These are phyloP conservation scores for Oligia fasciuncula DNA, from an alignment of 2,888 invertebrate genomes.

Conservation along the genomic window DNA sequence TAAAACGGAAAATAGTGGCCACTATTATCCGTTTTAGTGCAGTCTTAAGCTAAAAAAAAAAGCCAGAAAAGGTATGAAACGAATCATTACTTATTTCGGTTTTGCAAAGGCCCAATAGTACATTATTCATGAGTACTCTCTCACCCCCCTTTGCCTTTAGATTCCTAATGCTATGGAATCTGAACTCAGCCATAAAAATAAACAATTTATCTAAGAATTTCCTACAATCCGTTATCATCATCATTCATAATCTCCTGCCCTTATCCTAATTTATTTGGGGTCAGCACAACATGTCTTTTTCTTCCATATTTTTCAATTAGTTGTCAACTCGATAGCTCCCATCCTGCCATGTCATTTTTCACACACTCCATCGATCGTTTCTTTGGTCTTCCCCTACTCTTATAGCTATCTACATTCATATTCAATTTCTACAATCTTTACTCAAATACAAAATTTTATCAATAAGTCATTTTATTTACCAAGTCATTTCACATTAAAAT, in stretches of 20 bases:
- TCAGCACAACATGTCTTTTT: not conserved
- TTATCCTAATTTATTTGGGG: not conserved
- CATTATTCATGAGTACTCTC: too few species aligned
- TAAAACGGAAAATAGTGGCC: too few species aligned
- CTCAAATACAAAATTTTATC: not conserved
- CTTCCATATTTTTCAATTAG: not conserved
- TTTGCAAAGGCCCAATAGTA: too few species aligned
- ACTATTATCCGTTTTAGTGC: too few species aligned
- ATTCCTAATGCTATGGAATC: not conserved
- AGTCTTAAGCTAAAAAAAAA: too few species aligned
- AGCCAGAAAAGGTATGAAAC: too few species aligned
- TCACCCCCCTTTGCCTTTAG: too few species aligned
- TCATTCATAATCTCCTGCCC: too few species aligned
- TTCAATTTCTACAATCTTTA: not conserved
- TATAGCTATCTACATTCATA: not conserved
- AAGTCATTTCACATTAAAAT: not conserved
- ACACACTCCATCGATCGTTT: not conserved
- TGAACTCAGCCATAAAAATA: not conserved
- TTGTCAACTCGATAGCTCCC: not conserved
- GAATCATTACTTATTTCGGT: too few species aligned
- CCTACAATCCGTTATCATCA: not conserved
- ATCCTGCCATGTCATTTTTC: not conserved
- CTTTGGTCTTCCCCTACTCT: not conserved
- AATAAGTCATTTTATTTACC: slow-evolving; percentile 6
- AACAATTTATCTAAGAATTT: not conserved